Evolutionary conservation across 2,888 invertebrate genomes (phyloP).

Genomic region (Acanthoscelides obtectus): DNA sequence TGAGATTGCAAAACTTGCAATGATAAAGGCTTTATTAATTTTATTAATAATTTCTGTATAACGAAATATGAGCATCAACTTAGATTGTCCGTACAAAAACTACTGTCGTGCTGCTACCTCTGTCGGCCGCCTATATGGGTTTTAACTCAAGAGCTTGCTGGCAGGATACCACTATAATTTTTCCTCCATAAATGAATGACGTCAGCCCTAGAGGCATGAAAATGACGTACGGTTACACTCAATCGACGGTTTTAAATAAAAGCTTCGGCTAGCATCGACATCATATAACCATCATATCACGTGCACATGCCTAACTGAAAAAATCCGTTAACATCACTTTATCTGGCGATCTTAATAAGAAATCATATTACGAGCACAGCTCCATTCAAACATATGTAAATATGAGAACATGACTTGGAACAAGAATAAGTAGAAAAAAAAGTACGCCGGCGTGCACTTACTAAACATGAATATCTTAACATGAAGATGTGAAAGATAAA

Average conservation of each 20-base stretch:
- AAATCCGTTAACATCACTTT: neutral
- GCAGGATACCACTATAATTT: no score
- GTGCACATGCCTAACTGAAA: neutral
- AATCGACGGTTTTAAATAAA: neutral
- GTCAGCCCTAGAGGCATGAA: no score
- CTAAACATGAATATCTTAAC: neutral
- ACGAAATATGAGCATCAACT: no score
- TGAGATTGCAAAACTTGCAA: neutral
- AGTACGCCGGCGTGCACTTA: neutral
- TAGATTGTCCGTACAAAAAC: no score
- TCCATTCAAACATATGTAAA: neutral
- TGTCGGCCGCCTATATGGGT: neutral
- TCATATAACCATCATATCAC: neutral
- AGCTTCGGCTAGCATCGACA: neutral
- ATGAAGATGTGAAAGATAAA: neutral
- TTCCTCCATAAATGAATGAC: no score
- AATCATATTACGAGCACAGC: neutral
- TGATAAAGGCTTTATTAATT: neutral
- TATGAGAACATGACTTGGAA: neutral
- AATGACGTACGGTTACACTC: no score
- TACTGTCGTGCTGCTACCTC: no score
- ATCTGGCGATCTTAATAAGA: neutral
- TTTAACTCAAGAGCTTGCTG: neutral
- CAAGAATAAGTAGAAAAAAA: neutral
- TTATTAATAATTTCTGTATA: neutral